A percentile compares a stretch with the other conserved stretches of the same genome.
Evolutionary conservation across 2,888 invertebrate species (phyloP).

Genomic region (Lasioglossum oenotherae): DNA sequence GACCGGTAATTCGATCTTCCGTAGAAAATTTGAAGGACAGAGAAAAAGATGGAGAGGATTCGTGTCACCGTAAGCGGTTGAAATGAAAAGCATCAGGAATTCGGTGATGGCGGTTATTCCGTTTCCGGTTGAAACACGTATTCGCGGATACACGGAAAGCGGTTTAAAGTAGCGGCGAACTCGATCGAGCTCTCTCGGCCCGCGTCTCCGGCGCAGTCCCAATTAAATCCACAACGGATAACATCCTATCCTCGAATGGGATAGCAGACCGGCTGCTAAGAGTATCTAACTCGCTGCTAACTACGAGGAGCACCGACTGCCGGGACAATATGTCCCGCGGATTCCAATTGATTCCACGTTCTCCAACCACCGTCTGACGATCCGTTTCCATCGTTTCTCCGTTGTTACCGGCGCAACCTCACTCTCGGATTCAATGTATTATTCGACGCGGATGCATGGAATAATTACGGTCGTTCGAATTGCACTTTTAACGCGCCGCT

Average conservation of each 20-base stretch:
- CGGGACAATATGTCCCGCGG: conserved; percentile 38
- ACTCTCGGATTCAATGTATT: neutral
- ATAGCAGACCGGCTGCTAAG: conserved; percentile 29
- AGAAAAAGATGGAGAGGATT: neutral
- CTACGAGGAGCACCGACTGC: conserved; percentile 21
- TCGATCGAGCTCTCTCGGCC: conserved; percentile 7
- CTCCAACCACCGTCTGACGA: neutral
- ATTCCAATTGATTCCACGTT: neutral
- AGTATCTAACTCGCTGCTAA: conserved; percentile 32
- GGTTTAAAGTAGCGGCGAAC: conserved; percentile 42
- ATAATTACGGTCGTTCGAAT: neutral
- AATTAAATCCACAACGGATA: conserved; percentile 61
- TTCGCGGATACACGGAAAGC: neutral
- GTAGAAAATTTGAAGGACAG: neutral
- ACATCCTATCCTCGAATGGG: conserved; percentile 34
- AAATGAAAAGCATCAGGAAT: neutral
- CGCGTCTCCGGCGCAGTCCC: conserved; percentile 42
- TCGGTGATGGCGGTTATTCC: neutral
- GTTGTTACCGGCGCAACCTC: neutral
- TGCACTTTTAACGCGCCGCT: neutral
- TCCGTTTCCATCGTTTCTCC: neutral
- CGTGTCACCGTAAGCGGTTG: neutral
- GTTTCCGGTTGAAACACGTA: neutral
- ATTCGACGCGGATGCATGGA: neutral
- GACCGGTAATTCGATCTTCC: neutral